A percentile compares a stretch with the other conserved stretches of the same genome.
Conservation (phyloP, 2,113 vertebrate genomes). For the Zingel zingel region DNA sequence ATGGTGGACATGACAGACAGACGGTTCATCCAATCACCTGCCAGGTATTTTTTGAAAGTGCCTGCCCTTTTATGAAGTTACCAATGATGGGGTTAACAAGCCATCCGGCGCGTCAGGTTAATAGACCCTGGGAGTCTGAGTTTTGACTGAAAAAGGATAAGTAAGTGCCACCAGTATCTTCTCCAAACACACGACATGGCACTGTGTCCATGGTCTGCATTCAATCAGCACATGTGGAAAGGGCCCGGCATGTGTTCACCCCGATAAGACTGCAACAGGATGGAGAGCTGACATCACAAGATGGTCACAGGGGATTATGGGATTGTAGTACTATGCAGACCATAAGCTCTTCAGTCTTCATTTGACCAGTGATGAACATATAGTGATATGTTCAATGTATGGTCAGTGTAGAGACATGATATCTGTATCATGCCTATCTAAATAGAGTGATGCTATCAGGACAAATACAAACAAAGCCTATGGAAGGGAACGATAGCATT, state of each 20-base stretch:
- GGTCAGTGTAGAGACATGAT: background rate
- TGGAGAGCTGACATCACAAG: conserved; percentile 33
- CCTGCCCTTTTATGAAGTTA: too few species aligned
- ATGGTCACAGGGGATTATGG: conserved; percentile 3
- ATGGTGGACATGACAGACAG: too few species aligned
- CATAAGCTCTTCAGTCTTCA: background rate
- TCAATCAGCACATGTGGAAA: conserved; percentile 31
- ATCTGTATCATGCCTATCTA: background rate
- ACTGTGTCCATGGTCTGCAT: conserved; percentile 4
- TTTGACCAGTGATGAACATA: background rate
- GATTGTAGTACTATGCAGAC: background rate
- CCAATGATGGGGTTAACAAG: too few species aligned
- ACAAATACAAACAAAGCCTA: background rate
- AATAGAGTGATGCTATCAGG: background rate
- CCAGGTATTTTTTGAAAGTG: too few species aligned
- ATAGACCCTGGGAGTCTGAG: conserved; percentile 2
- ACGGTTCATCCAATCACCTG: too few species aligned
- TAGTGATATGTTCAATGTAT: background rate
- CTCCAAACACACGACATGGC: conserved; percentile 7
- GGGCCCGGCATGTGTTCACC: conserved; percentile 24
- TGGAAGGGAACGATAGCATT: too few species aligned
- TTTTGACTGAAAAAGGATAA: background rate
- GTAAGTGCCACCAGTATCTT: conserved; percentile 4
- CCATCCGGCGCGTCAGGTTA: too few species aligned
- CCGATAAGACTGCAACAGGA: conserved; percentile 53